phyloP scores from a whole-genome alignment of 2,113 vertebrate genomes.

The Psettodes erumei region DNA sequence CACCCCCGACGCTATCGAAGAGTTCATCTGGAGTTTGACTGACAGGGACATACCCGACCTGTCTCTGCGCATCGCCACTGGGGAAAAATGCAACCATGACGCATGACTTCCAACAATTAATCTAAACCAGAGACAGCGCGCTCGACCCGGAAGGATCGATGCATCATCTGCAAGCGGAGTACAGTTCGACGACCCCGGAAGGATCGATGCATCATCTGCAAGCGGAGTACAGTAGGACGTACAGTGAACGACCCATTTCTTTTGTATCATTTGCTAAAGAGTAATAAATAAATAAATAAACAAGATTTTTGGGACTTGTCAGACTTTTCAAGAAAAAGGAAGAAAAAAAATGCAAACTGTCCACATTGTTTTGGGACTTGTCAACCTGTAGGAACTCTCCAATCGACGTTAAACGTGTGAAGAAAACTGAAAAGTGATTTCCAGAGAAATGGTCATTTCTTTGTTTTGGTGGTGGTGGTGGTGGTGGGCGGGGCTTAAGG shows the following conservation, averaged over 20 bases:
- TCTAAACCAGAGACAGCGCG: conserved; percentile 20
- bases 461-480: no score
- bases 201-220: conserved; percentile 23
- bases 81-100: conserved; percentile 29
- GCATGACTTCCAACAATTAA: conserved; percentile 38
- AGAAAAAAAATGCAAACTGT: no score
- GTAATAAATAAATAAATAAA: not conserved
- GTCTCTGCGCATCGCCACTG: conserved; percentile 39
- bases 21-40: conserved; percentile 70
- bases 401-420: no score
- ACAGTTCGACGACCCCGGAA: not conserved
- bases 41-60: conserved; percentile 50
- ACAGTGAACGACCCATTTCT: not conserved
- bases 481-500: no score
- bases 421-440: no score
- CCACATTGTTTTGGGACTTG: not conserved
- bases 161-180: not conserved
- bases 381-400: no score
- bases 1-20: conserved; percentile 35
- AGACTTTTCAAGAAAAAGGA: no score
- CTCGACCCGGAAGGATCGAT: conserved; percentile 21
- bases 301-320: no score
- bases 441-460: no score
- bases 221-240: not conserved
- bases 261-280: not conserved